Percentiles rank a stretch among this genome's conserved stretches.
Evolutionary conservation across 2,797 vertebrate species (phyloP).

Genomic region (Kryptolebias ocellatus): DNA sequence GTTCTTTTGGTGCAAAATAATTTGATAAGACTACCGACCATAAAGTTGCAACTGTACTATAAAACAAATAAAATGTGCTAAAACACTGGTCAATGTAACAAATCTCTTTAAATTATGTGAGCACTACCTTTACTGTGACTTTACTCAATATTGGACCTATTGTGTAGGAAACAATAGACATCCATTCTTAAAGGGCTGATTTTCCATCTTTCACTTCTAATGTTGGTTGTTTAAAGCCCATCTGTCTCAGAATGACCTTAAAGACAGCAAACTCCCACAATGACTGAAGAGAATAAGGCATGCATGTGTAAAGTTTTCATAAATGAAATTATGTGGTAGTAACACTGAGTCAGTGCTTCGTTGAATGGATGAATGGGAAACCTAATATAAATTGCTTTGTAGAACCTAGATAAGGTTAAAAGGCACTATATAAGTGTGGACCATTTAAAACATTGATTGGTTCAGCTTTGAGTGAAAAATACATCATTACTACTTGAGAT

Average conservation of each 20-base stretch:
- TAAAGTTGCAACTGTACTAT: too few relatives aligned
- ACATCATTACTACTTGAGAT: neutral
- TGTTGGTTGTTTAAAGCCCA: too few relatives aligned
- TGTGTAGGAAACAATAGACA: neutral
- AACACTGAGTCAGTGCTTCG: neutral
- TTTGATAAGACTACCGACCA: too few relatives aligned
- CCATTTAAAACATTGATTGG: constrained; percentile 6
- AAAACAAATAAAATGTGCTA: neutral
- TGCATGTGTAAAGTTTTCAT: too few relatives aligned
- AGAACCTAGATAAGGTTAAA: neutral
- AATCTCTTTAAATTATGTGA: neutral
- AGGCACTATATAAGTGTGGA: neutral
- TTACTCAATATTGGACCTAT: neutral
- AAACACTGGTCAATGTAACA: neutral
- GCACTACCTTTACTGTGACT: neutral
- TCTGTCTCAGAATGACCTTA: too few relatives aligned
- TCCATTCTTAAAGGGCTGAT: too few relatives aligned
- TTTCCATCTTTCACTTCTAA: too few relatives aligned
- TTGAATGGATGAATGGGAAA: neutral
- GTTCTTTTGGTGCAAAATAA: too few relatives aligned
- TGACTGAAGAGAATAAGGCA: too few relatives aligned
- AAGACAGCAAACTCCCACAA: too few relatives aligned
- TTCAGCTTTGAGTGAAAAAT: constrained; percentile 2
- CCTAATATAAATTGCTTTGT: neutral
- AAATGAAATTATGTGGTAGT: neutral